Evolutionary conservation across 2,888 invertebrate genomes (phyloP), one percentile per base, ranked within the genome.

Genomic region (Nomada ferruginata): DNA sequence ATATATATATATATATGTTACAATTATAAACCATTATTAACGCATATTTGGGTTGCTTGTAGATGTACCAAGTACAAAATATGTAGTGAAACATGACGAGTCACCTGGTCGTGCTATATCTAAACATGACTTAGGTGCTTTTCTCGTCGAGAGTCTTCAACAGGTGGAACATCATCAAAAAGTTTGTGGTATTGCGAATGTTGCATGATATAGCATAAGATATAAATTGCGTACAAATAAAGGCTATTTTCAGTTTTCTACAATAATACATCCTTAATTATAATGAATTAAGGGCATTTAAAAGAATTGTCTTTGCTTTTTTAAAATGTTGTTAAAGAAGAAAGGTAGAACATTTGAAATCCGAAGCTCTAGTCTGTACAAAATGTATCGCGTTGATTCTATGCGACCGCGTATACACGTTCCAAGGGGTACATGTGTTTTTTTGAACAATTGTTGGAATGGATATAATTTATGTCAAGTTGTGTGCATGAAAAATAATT

Each of bases 61-160:
- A 96, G 97, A 97, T 91, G 95, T 96, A 85, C 96, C 96, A 0
- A 95, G 95, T 83, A 94, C 95, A 4, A 94, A 95, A 20, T 95
- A 96, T 84, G 94, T 94, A 59, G 94, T 97, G 2, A 95, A 95
- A 88, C 95, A 96, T 36, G 96, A 96, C 82, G 94, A 94, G 72
- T 95, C 96, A 0, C 96, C 97, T 0, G 97, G 97, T 2, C 95
- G 96, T 11, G 93, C 95, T 65, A 95, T 98, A 78, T 96, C 97
- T 18, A 98, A 97, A 91, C 94, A 95, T 92, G 97, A 97, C 93
- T 95, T 98, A 66, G 97, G 96, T 1, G 94, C 95, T 82, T 97
- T 98, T 93, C 94, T 98, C 78, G 95, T 98, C 0, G 96, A 97
- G 85, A 94, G 95, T 64, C 94, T 97, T 63, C 94, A 94, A n/a